These are phyloP conservation scores for Pseudorasbora parva DNA, from an alignment of 2,113 vertebrate species.

Conservation along the genomic window DNA sequence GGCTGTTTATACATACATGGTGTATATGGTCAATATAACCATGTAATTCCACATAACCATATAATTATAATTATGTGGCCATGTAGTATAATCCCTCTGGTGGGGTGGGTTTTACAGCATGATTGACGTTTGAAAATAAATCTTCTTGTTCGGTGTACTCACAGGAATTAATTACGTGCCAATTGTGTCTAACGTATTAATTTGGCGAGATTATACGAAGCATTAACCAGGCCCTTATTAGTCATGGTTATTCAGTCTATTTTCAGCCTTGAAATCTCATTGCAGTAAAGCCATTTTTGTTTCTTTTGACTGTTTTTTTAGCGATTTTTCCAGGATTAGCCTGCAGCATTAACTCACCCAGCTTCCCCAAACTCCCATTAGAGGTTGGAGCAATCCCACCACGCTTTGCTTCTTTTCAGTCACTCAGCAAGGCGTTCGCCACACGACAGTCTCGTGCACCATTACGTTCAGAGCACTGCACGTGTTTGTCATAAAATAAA, in stretches of 20 bases:
- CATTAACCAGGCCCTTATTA: constrained; percentile 75
- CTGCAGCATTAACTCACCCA: constrained; percentile 23
- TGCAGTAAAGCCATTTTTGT: constrained; percentile 67
- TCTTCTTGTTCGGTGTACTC: constrained; percentile 73
- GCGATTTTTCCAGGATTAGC: constrained; percentile 45
- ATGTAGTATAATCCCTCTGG: constrained; percentile 60
- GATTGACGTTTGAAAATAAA: constrained; percentile 75
- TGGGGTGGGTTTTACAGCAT: constrained; percentile 60
- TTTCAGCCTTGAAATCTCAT: constrained; percentile 73
- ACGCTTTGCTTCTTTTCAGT: constrained; percentile 51
- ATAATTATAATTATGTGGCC: constrained; percentile 62
- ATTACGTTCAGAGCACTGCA: constrained; percentile 55
- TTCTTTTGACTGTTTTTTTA: constrained; percentile 30
- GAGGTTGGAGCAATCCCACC: constrained; percentile 41
- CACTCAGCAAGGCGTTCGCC: constrained; percentile 52
- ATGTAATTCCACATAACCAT: constrained; percentile 62
- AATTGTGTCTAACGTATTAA: constrained; percentile 79
- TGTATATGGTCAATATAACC: constrained; percentile 59
- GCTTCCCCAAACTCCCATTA: constrained; percentile 44
- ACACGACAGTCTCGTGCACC: constrained; percentile 52
- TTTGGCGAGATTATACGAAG: constrained; percentile 77
- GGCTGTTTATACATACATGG: constrained; percentile 70
- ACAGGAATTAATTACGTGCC: constrained; percentile 76
- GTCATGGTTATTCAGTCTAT: constrained; percentile 66
- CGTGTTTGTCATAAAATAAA: constrained; percentile 62